Base-by-base conservation (phyloP, 1,140 invertebrate species). In the Protaetia brevitarsis region DNA sequence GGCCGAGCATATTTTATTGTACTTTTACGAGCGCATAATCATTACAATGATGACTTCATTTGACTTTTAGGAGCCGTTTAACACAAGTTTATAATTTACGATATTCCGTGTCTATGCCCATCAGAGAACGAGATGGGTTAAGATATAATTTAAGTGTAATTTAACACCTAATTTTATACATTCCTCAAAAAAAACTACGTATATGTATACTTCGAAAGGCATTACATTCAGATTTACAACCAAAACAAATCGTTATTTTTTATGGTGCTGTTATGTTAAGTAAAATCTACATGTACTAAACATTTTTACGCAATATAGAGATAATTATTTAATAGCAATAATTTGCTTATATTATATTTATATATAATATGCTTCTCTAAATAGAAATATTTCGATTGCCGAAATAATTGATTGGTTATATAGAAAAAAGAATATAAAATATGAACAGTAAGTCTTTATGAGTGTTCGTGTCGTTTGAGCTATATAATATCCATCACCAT, bases 31-130 rank as follows among this genome's bases (percentile, higher is more conserved):
- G 10, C 64, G 30, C 60, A 70, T 70, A 68, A 68, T 70, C 69
- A 70, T 68, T 70, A 68, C 66, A 64, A 56, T 68, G 69, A 70
- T 68, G 63, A 66, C 69, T 70, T 70, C 66, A 70, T 70, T 68
- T 70, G 59, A 64, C 63, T 69, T 63, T 63, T 63, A 63, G 56
- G 56, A 58, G 56, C 56, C 56, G 56, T 13, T 58, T 58, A 58
- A 58, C 56, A 58, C 56, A 58, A 58, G 8, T 58, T 58, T 30
- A 58, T 58, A 58, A 58, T 58, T 58, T 58, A 58, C 56, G 56
- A 58, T 30, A 28, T 58, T 58, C n/a, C 28, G n/a, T 58, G 56
- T 58, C 56, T 58, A 58, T 58, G 56, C 23, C n/a, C 56, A 13
- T 58, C 56, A 45, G 41, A 45, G 13, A 16, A 6, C 13, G 23